Conservation (phyloP, 1,140 invertebrate species). For the Micrasema minimum region DNA sequence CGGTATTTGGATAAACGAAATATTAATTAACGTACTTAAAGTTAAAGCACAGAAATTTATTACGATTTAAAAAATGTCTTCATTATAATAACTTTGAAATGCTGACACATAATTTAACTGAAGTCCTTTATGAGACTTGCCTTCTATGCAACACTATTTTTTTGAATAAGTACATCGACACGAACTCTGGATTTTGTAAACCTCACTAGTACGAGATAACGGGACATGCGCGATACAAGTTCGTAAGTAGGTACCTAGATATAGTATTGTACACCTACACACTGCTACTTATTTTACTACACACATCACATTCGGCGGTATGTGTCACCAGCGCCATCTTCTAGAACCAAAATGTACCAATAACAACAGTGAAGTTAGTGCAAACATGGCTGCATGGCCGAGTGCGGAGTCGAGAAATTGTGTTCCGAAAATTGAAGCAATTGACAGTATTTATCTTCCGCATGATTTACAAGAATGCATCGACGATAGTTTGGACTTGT, state of each 20-base stretch:
- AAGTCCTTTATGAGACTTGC: neutral
- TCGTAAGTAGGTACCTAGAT: constrained; percentile 8
- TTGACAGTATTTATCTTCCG: constrained; percentile 63
- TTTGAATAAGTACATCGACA: constrained; percentile 40
- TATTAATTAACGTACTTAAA: neutral
- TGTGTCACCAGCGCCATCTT: constrained; percentile 24
- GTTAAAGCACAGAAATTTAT: constrained; percentile 4
- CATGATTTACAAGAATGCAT: constrained; percentile 69
- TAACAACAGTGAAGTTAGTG: constrained; percentile 32
- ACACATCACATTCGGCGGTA: constrained; percentile 15
- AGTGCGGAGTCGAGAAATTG: constrained; percentile 17
- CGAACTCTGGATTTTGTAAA: constrained; percentile 36
- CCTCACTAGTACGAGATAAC: constrained; percentile 48
- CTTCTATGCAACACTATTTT: constrained; percentile 31
- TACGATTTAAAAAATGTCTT: neutral
- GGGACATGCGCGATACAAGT: constrained; percentile 50
- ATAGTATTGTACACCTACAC: neutral
- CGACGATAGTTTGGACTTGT: constrained; percentile 68
- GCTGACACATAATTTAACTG: constrained; percentile 18
- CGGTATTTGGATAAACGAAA: neutral
- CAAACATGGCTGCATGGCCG: constrained; percentile 45
- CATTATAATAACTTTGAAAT: constrained; percentile 11
- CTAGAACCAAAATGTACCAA: neutral
- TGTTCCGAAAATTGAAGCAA: constrained; percentile 49
- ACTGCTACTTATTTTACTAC: neutral